Percentiles rank a stretch among this genome's conserved stretches.
Conservation (phyloP, 2,113 vertebrate species). For the Poeciliopsis turrubarensis region DNA sequence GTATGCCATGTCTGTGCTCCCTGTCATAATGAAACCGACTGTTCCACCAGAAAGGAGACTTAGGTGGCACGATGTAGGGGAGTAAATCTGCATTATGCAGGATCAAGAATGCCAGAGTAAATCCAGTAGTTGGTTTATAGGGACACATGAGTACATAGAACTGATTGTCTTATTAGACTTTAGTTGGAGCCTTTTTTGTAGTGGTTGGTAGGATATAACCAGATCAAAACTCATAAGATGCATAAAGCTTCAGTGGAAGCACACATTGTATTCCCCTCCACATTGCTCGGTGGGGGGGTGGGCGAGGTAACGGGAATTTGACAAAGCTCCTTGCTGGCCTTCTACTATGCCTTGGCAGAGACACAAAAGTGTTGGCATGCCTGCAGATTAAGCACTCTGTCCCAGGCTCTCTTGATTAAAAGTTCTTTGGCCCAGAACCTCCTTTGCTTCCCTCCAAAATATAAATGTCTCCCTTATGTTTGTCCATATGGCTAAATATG, state of each 20-base stretch:
- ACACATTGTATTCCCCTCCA: background rate
- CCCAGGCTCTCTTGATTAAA: conserved; percentile 56
- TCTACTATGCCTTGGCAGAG: conserved; percentile 42
- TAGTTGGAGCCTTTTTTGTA: conserved; percentile 51
- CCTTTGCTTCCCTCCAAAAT: conserved; percentile 28
- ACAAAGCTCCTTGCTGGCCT: conserved; percentile 38
- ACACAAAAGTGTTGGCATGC: conserved; percentile 40
- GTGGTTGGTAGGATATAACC: background rate
- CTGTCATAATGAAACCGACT: conserved; percentile 38
- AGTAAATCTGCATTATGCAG: conserved; percentile 33
- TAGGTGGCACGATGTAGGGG: background rate
- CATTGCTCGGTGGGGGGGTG: background rate
- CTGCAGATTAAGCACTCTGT: conserved; percentile 54
- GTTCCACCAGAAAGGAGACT: background rate
- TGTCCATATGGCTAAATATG: conserved; percentile 22
- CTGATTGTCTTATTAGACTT: conserved; percentile 28
- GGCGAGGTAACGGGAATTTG: conserved; percentile 13
- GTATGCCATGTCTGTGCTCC: conserved; percentile 17
- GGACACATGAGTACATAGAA: conserved; percentile 33
- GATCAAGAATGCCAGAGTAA: conserved; percentile 54
- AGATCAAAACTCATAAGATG: background rate
- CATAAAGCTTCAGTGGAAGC: background rate
- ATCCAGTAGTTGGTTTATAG: conserved; percentile 53
- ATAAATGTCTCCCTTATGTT: conserved; percentile 40
- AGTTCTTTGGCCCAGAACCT: conserved; percentile 51